A percentile compares a stretch with the other conserved stretches of the same genome.
These are phyloP conservation scores for Bradypodion pumilum DNA, from an alignment of 2,797 vertebrate genomes.

Conservation along the genomic window DNA sequence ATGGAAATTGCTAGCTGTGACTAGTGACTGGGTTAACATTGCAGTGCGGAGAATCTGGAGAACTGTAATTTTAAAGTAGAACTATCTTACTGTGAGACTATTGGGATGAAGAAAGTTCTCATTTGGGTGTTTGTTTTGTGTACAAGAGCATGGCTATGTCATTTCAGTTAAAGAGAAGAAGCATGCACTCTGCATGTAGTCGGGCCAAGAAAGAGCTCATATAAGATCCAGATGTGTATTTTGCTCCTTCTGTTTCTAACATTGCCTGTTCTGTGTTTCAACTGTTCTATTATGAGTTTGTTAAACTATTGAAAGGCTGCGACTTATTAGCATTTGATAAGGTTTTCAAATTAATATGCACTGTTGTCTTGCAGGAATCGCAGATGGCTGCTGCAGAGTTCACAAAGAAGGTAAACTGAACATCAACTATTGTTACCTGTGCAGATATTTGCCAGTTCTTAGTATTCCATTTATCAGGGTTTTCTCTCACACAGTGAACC, in stretches of 20 bases:
- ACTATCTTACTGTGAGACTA: not conserved
- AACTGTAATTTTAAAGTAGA: constrained; percentile 15
- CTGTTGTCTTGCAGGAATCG: constrained; percentile 62
- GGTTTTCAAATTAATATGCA: constrained; percentile 32
- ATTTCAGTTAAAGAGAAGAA: accelerated
- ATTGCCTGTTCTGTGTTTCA: not conserved
- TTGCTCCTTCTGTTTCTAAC: constrained; percentile 20
- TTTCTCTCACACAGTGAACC: not conserved
- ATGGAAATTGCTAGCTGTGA: constrained; percentile 9
- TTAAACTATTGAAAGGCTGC: not conserved
- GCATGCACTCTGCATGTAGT: not conserved
- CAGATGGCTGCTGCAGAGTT: constrained; percentile 61
- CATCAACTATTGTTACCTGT: not conserved
- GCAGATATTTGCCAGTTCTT: not conserved
- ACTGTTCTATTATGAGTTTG: not conserved
- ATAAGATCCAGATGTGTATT: accelerated
- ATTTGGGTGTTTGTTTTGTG: constrained; percentile 17
- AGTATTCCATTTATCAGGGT: not conserved
- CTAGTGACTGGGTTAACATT: constrained; percentile 34
- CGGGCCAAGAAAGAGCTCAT: constrained; percentile 15
- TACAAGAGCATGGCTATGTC: accelerated
- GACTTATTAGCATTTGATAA: not conserved
- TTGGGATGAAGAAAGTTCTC: not conserved
- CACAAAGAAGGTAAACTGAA: constrained; percentile 71
- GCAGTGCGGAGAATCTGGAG: constrained; percentile 1